Percentiles rank a stretch among this genome's conserved stretches.
These are phyloP conservation scores for Ctenomys sociabilis DNA, from an alignment of 2,113 vertebrate genomes.

Conservation along the genomic window DNA sequence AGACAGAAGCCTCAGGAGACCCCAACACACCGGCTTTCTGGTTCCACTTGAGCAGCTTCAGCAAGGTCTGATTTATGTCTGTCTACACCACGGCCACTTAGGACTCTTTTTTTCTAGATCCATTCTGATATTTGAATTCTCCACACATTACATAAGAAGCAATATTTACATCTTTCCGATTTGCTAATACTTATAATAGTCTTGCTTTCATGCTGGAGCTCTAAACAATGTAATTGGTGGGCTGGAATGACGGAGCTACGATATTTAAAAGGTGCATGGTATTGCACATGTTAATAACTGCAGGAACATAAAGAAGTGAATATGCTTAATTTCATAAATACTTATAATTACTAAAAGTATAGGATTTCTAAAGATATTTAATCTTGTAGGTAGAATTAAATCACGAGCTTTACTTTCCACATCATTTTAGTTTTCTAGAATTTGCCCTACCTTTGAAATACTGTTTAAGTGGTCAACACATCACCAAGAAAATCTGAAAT, in stretches of 20 bases:
- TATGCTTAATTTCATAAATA: neutral
- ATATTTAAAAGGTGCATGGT: neutral
- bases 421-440: no score
- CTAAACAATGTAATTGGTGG: no score
- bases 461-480: no score
- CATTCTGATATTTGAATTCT: neutral
- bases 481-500: neutral
- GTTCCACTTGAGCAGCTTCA: neutral
- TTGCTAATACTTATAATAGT: neutral
- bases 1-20: neutral
- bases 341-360: neutral
- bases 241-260: rapidly evolving
- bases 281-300: neutral
- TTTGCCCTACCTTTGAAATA: no score
- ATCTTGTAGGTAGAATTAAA: neutral
- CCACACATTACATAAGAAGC: neutral
- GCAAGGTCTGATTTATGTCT: neutral
- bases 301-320: neutral
- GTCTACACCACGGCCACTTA: neutral
- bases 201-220: neutral
- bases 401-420: neutral
- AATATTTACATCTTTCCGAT: neutral
- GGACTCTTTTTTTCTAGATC: neutral
- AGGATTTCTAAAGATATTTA: neutral
- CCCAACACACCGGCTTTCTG: rapidly evolving